Conservation (phyloP, 1,140 invertebrate genomes). For the Colletes latitarsis region DNA sequence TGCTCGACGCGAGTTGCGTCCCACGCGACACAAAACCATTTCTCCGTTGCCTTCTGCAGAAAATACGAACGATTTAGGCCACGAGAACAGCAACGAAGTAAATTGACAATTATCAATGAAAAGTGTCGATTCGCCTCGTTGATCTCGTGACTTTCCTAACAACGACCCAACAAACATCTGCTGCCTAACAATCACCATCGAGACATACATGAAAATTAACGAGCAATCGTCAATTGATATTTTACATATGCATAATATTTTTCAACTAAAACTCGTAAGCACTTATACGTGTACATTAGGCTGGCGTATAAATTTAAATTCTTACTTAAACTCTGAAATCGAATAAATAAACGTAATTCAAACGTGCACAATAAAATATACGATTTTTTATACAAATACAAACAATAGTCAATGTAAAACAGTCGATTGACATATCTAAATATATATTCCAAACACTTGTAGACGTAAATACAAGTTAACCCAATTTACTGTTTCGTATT, state of each 20-base stretch:
- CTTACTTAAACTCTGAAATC: not conserved
- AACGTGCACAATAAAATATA: not conserved
- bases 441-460: not conserved
- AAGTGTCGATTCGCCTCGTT: slow-evolving; percentile 70
- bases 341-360: not conserved
- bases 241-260: slow-evolving; percentile 12
- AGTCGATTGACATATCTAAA: not conserved
- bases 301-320: not conserved
- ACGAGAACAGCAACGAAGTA: slow-evolving; percentile 67
- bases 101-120: slow-evolving; percentile 77
- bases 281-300: not conserved
- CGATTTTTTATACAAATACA: too few species aligned
- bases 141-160: slow-evolving; percentile 30
- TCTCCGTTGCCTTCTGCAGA: slow-evolving; percentile 49
- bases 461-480: not conserved
- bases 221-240: not conserved
- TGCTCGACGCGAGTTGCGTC: slow-evolving; percentile 64
- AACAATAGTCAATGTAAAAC: too few species aligned
- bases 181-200: not conserved
- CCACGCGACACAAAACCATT: slow-evolving; percentile 27
- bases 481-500: not conserved
- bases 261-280: slow-evolving; percentile 10
- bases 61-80: slow-evolving; percentile 38
- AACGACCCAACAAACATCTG: not conserved
- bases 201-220: not conserved